phyloP scores from a whole-genome alignment of 2,888 invertebrate species.

The Gymnocheta viridis region DNA sequence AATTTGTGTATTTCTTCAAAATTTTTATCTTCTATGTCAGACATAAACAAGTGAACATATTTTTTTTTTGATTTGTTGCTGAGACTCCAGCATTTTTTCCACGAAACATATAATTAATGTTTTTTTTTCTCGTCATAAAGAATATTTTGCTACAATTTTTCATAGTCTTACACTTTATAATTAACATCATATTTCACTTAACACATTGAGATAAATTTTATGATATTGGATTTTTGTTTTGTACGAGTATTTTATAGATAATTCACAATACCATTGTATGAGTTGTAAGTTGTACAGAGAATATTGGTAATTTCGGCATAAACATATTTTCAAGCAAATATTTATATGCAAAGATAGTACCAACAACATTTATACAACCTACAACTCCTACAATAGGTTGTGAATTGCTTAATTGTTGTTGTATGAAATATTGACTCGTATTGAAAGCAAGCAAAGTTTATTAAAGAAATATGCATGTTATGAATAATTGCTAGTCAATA shows the following conservation, averaged over 20 bases:
- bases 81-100: slow-evolving; percentile 11
- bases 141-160: slow-evolving; percentile 1
- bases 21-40: slow-evolving; percentile 19
- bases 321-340: no score
- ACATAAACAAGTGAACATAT: slow-evolving; percentile 1
- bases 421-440: background rate
- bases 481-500: slow-evolving; percentile 18
- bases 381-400: no score
- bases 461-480: background rate
- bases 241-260: background rate
- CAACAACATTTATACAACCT: no score
- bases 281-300: no score
- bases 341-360: no score
- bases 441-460: background rate
- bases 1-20: background rate
- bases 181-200: slow-evolving; percentile 63
- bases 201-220: slow-evolving; percentile 45
- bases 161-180: slow-evolving; percentile 42
- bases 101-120: slow-evolving; percentile 40
- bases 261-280: no score
- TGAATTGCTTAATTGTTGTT: background rate
- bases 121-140: slow-evolving; percentile 1
- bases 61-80: background rate
- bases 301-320: no score
- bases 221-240: slow-evolving; percentile 34